Conservation (phyloP, 2,113 vertebrate species). For the Castor canadensis region DNA sequence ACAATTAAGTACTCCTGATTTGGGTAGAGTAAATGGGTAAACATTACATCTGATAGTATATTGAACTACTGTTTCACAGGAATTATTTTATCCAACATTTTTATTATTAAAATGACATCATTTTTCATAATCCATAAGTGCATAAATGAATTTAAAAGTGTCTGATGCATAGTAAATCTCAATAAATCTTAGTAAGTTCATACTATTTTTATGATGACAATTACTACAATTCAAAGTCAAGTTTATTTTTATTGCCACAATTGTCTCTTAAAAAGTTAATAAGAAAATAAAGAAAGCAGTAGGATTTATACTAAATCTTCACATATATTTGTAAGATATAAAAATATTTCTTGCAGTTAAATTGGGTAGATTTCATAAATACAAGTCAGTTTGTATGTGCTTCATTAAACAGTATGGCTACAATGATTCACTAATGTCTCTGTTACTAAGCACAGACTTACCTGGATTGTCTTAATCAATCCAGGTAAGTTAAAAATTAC, state of each 20-base stretch:
- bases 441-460: background rate
- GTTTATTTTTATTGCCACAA: background rate
- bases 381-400: background rate
- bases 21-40: background rate
- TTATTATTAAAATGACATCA: background rate
- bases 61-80: background rate
- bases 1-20: background rate
- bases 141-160: background rate
- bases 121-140: background rate
- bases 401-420: background rate
- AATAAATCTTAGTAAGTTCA: background rate
- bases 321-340: too few species aligned
- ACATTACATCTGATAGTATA: background rate
- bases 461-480: background rate
- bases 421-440: background rate
- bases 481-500: background rate
- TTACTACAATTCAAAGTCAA: background rate
- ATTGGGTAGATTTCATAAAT: background rate
- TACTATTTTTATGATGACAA: too few species aligned
- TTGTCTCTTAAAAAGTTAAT: background rate
- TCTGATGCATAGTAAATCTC: background rate
- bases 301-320: background rate
- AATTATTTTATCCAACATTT: background rate
- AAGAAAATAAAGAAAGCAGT: background rate
- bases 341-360: background rate